These are phyloP conservation scores for Cheumatopsyche charites DNA, from an alignment of 1,140 invertebrate species.

Conservation along the genomic window DNA sequence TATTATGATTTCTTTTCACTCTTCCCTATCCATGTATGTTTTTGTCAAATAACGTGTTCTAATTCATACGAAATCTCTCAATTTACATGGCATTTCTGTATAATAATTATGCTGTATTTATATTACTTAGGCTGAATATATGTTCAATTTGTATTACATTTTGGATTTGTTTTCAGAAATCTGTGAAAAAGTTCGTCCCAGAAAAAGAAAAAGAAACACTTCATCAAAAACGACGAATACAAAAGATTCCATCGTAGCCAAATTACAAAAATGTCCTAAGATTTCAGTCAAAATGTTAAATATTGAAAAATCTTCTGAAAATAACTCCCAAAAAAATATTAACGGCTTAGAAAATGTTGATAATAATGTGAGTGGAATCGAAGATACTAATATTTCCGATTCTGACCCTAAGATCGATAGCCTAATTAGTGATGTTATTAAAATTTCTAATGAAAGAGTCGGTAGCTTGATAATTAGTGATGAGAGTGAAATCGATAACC, in stretches of 20 bases:
- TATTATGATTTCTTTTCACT: not conserved
- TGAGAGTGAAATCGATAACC: constrained; percentile 35
- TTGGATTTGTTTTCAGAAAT: constrained; percentile 32
- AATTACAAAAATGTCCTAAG: constrained; percentile 35
- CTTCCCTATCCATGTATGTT: not conserved
- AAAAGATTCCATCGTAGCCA: constrained; percentile 31
- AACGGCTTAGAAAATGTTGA: not conserved
- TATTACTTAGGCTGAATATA: not conserved
- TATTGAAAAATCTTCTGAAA: not conserved
- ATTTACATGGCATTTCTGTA: constrained; percentile 16
- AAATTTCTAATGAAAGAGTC: constrained; percentile 6
- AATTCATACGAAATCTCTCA: not conserved
- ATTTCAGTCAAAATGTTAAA: constrained; percentile 38
- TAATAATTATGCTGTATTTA: not conserved
- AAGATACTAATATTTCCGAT: too few relatives aligned
- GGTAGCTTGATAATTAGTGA: constrained; percentile 18
- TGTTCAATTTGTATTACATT: not conserved
- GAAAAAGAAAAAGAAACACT: not conserved
- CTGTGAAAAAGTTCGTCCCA: constrained; percentile 16
- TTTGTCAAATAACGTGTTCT: too few relatives aligned
- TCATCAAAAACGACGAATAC: not conserved
- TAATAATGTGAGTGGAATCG: not conserved
- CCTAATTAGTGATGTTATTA: not conserved
- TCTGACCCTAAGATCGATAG: not conserved
- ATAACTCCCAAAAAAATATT: not conserved